Conservation (phyloP, 2,797 vertebrate genomes). For the Helostoma temminkii region DNA sequence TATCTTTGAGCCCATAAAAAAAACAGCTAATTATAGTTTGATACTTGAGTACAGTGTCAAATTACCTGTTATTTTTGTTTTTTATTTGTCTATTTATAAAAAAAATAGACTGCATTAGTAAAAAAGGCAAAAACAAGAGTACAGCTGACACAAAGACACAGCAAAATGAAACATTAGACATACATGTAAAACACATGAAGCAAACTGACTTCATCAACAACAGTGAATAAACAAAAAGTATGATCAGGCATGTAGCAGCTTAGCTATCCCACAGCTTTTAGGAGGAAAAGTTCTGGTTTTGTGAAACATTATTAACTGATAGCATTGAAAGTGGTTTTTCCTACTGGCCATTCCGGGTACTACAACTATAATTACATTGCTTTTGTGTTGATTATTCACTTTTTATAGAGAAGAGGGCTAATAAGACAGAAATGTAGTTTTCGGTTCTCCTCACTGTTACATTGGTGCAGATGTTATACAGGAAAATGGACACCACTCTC, state of each 20-base stretch:
- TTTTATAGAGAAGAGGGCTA: background rate
- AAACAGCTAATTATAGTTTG: too few species aligned
- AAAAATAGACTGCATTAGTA: background rate
- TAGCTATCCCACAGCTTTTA: background rate
- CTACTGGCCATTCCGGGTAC: too few species aligned
- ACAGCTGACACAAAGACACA: background rate
- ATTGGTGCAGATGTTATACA: too few species aligned
- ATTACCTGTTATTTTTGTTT: too few species aligned
- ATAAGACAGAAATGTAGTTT: background rate
- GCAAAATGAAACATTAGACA: background rate
- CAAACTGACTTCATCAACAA: background rate
- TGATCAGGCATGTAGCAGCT: background rate
- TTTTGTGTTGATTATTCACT: conserved; percentile 15
- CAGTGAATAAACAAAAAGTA: background rate
- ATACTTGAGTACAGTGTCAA: too few species aligned
- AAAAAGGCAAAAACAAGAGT: background rate
- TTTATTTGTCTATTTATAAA: too few species aligned
- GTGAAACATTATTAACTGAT: conserved; percentile 7
- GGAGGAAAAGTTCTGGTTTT: conserved; percentile 4
- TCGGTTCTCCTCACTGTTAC: too few species aligned
- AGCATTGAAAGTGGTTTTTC: conserved; percentile 12
- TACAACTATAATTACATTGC: conserved; percentile 14
- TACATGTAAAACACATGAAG: background rate
- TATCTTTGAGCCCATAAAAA: too few species aligned
- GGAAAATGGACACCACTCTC: too few species aligned